A percentile compares a stretch with the other conserved stretches of the same genome.
Evolutionary conservation across 2,797 vertebrate genomes (phyloP).

Genomic region (Alcedo atthis): DNA sequence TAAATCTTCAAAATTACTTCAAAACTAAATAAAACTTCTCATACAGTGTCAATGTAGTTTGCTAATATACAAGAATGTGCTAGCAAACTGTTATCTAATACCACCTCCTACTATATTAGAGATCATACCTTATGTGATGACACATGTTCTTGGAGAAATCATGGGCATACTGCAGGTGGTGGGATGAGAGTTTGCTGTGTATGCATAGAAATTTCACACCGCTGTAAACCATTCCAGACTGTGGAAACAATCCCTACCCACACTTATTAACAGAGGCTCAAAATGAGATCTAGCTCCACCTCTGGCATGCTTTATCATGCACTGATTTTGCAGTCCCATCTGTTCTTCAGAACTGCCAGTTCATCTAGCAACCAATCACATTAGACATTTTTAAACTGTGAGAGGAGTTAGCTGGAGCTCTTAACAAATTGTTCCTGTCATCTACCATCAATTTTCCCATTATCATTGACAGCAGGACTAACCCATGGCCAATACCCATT

Average conservation of each 20-base stretch:
- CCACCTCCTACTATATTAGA: not conserved
- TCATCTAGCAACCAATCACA: conserved; percentile 10
- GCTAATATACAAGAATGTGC: not conserved
- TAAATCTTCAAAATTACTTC: not conserved
- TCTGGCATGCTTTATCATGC: not conserved
- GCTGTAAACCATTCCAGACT: not conserved
- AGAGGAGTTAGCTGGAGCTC: conserved; percentile 1
- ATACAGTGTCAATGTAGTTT: not conserved
- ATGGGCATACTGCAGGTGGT: not conserved
- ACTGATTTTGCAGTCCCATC: conserved; percentile 8
- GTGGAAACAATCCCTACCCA: not conserved
- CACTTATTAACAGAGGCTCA: not conserved
- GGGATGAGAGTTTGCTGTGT: not conserved
- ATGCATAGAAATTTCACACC: not conserved
- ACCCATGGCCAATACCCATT: conserved; percentile 17
- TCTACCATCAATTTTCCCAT: conserved; percentile 27
- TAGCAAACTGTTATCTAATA: not conserved
- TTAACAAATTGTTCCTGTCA: conserved; percentile 36
- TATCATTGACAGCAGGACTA: conserved; percentile 24
- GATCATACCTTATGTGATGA: not conserved
- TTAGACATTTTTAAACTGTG: conserved; percentile 9
- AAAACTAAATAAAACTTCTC: not conserved
- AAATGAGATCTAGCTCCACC: not conserved
- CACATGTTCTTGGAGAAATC: not conserved
- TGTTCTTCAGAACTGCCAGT: conserved; percentile 32